Base-by-base conservation (phyloP, 2,888 invertebrate species). In the Sialis fuliginosa region DNA sequence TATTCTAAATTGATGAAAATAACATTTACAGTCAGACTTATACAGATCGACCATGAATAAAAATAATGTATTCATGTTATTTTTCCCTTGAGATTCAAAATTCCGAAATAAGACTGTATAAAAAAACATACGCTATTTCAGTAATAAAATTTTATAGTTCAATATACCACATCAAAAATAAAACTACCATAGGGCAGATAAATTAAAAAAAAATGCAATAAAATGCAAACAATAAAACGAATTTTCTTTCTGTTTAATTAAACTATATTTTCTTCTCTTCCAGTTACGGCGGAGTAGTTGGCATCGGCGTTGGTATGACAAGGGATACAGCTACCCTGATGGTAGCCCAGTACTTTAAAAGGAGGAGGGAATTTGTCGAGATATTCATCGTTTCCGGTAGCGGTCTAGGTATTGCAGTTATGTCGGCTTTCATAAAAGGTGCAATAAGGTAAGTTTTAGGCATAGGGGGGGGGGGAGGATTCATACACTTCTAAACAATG, bases 281-380 rank as follows among this genome's bases (percentile, higher is more conserved):
- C 74, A 87, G 87, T 64, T 88, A 89, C 71, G 77, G 77, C 45
- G 75, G 76, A 46, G 76, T 78, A 48, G 75, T 78, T 41, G 86
- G 87, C 35, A 77, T 88, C 46, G 90, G 90, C 48, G 86, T 87
- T 48, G 87, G 88, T 37, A 74, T 90, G 62, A 87, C 87, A 6
- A 67, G 88, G 52, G 88, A 87, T 64, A 87, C 88, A 58, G 84
- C 87, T 22, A 86, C 86, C 39, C 67, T 90, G 56, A 89, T 90
- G 86, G 84, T 90, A 51, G 89, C 88, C 39, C 87, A 88, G 63
- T 91, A 90, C 68, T 90, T 90, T 74, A 87, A 88, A 62, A 66
- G 84, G 52, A 71, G 80, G 56, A 68, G 90, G 50, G 89, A 90
- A 64, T 72, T 88, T 55, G 88, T 89, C 45, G 90, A 91, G 66